Conservation (phyloP, 2,888 invertebrate genomes). For the Polydrusus cervinus region DNA sequence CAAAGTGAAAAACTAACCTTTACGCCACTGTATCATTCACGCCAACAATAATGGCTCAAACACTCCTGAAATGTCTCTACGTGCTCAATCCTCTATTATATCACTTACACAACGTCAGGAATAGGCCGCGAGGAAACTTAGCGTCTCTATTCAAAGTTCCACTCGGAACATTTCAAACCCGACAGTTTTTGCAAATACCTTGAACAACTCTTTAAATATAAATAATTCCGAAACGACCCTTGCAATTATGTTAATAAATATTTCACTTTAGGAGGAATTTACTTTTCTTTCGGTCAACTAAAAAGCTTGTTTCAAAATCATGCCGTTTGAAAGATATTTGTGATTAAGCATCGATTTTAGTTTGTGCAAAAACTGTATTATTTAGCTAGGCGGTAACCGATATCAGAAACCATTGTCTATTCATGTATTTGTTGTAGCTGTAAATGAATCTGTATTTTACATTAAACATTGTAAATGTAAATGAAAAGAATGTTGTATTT, state of each 20-base stretch:
- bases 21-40: slow-evolving; percentile 10
- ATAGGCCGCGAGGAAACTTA: slow-evolving; percentile 35
- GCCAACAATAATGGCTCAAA: slow-evolving; percentile 25
- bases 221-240: too few relatives aligned
- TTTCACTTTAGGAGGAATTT: too few relatives aligned
- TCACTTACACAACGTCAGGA: slow-evolving; percentile 26
- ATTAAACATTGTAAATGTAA: not conserved
- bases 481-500: not conserved
- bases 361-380: too few relatives aligned
- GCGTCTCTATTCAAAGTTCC: slow-evolving; percentile 40
- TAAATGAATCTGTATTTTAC: not conserved
- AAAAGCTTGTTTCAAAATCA: too few relatives aligned
- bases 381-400: slow-evolving; percentile 35
- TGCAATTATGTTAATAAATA: too few relatives aligned
- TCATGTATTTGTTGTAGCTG: not conserved
- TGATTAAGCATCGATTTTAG: too few relatives aligned
- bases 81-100: slow-evolving; percentile 39
- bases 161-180: slow-evolving; percentile 36
- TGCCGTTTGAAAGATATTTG: too few relatives aligned
- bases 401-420: slow-evolving; percentile 32
- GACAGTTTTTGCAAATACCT: too few relatives aligned
- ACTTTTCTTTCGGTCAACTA: too few relatives aligned
- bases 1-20: not conserved
- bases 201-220: too few relatives aligned
- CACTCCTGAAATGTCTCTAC: slow-evolving; percentile 20